phyloP scores from a whole-genome alignment of 2,797 vertebrate genomes.

The Apogon hyalosoma region DNA sequence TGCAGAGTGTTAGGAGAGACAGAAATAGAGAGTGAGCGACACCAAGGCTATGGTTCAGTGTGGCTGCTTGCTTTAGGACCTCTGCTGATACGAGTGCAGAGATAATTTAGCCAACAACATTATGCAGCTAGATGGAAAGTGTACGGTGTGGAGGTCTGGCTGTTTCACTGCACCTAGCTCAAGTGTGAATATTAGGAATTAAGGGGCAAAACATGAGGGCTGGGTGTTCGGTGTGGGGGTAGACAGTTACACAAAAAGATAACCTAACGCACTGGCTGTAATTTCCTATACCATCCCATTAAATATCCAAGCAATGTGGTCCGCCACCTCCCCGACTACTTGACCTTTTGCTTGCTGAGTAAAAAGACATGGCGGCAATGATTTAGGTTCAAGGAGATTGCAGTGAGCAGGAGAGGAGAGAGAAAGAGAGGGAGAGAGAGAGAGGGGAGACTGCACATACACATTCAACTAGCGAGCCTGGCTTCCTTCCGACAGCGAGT shows the following conservation, averaged over 20 bases:
- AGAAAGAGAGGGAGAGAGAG: constrained; percentile 30
- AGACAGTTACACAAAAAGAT: constrained; percentile 31
- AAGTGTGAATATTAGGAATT: constrained; percentile 25
- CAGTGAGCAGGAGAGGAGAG: constrained; percentile 37
- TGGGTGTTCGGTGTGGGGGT: constrained; percentile 27
- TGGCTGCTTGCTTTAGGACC: constrained; percentile 63
- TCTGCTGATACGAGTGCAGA: constrained; percentile 53
- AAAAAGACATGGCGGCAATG: constrained; percentile 68
- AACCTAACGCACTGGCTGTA: constrained; percentile 60
- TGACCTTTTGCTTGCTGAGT: constrained; percentile 83
- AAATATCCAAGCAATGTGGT: constrained; percentile 62
- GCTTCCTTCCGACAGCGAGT: constrained; percentile 49
- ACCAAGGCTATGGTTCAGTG: constrained; percentile 59
- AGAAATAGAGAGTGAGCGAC: constrained; percentile 45
- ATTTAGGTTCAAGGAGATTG: constrained; percentile 69
- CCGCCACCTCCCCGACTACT: constrained; percentile 37
- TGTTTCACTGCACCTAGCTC: constrained; percentile 42
- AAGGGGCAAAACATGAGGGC: constrained; percentile 12
- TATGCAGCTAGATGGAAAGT: constrained; percentile 41
- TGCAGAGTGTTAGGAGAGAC: constrained; percentile 37
- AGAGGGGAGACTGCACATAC: constrained; percentile 24
- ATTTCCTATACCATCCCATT: constrained; percentile 72
- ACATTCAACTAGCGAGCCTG: constrained; percentile 31
- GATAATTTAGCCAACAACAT: constrained; percentile 69
- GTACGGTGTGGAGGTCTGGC: constrained; percentile 19